These are phyloP conservation scores for Ondatra zibethicus DNA, from an alignment of 2,113 vertebrate species.

Conservation along the genomic window DNA sequence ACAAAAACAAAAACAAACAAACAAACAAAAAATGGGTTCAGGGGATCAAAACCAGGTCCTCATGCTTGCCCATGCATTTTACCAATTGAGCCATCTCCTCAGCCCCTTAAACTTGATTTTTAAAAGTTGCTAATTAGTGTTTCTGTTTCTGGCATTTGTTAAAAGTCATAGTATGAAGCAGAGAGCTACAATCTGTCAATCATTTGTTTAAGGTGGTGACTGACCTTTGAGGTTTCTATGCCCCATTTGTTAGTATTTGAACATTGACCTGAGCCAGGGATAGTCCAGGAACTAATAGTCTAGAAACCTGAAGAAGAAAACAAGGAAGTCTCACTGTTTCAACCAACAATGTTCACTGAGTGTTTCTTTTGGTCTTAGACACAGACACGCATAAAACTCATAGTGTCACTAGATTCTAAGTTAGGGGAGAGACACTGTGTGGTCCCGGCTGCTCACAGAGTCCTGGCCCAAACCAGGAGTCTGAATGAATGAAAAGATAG, in stretches of 20 bases:
- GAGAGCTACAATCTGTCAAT: background rate
- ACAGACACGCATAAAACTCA: no score
- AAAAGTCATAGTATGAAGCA: background rate
- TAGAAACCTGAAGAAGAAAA: background rate
- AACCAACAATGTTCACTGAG: background rate
- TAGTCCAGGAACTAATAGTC: background rate
- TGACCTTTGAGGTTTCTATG: constrained; percentile 21
- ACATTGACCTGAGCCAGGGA: background rate
- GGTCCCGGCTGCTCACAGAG: background rate
- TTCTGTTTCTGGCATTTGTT: background rate
- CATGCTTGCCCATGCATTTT: background rate
- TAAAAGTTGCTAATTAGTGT: background rate
- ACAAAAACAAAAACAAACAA: no score
- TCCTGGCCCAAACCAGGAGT: background rate
- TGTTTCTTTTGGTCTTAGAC: background rate
- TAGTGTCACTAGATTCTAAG: background rate
- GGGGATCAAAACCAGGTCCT: background rate
- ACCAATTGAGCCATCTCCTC: background rate
- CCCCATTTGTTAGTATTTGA: background rate
- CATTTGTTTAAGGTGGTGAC: background rate
- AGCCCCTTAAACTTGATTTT: background rate
- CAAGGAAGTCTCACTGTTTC: background rate
- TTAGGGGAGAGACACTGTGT: background rate
- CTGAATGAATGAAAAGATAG: background rate
- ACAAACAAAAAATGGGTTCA: no score